phyloP scores from a whole-genome alignment of 2,888 invertebrate genomes.

The Julus scandinavius region DNA sequence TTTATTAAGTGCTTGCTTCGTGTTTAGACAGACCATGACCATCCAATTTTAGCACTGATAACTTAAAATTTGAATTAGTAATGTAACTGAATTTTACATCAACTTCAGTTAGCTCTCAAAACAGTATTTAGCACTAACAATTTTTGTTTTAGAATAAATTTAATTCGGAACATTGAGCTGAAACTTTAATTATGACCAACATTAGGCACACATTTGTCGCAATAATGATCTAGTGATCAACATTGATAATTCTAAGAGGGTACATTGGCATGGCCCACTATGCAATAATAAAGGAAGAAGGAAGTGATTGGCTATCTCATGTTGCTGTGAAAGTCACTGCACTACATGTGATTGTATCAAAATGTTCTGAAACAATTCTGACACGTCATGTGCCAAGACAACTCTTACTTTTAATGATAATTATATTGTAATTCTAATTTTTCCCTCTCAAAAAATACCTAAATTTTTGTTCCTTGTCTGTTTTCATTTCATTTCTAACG shows the following conservation, averaged over 20 bases:
- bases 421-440: neutral
- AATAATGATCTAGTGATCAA: neutral
- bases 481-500: neutral
- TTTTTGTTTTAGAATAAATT: no score
- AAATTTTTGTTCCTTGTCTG: neutral
- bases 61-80: no score
- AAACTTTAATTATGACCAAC: no score
- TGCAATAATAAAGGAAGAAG: neutral
- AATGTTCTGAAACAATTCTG: neutral
- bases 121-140: no score
- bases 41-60: no score
- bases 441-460: neutral
- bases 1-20: no score
- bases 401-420: neutral
- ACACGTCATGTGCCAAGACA: neutral
- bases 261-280: neutral
- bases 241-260: slow-evolving; percentile 6
- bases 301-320: slow-evolving; percentile 4
- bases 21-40: no score
- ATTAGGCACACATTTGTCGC: no score
- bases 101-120: no score
- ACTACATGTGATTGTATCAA: neutral
- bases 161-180: no score
- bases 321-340: neutral
- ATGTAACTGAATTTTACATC: no score